phyloP scores from a whole-genome alignment of 2,888 invertebrate genomes.

The Acleris emargana region DNA sequence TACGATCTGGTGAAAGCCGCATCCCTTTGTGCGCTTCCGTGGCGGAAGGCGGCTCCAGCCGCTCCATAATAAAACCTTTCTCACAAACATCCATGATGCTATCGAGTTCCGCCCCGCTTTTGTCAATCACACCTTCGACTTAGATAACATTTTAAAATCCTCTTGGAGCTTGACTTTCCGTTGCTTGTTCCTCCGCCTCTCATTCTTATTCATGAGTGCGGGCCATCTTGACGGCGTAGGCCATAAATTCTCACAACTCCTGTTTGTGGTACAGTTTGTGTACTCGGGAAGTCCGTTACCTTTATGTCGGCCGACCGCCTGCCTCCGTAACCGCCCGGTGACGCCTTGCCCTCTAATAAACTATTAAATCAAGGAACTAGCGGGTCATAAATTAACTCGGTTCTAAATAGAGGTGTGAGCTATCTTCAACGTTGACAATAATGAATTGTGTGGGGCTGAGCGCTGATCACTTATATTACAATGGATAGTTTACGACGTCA shows the following conservation, averaged over 20 bases:
- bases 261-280: constrained; percentile 47
- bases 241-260: constrained; percentile 39
- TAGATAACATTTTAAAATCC: constrained; percentile 65
- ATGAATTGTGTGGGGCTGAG: no score
- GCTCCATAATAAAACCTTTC: constrained; percentile 49
- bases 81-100: constrained; percentile 51
- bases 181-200: constrained; percentile 52
- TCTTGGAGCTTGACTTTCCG: constrained; percentile 49
- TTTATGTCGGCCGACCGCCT: constrained; percentile 16
- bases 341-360: constrained; percentile 5
- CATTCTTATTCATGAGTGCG: constrained; percentile 65
- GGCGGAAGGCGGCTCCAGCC: constrained; percentile 42
- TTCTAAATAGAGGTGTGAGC: no score
- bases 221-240: constrained; percentile 50
- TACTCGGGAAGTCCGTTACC: constrained; percentile 12
- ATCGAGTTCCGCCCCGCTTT: constrained; percentile 53
- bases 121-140: constrained; percentile 61
- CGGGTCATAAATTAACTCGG: background rate
- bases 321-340: background rate
- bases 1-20: constrained; percentile 56
- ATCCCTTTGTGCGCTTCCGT: constrained; percentile 51
- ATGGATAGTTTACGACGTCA: no score
- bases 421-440: no score
- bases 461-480: no score
- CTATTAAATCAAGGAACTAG: background rate